Evolutionary conservation across 2,888 invertebrate species (phyloP), one percentile per base, ranked within the genome.

Genomic region (Xanthia icteritia): DNA sequence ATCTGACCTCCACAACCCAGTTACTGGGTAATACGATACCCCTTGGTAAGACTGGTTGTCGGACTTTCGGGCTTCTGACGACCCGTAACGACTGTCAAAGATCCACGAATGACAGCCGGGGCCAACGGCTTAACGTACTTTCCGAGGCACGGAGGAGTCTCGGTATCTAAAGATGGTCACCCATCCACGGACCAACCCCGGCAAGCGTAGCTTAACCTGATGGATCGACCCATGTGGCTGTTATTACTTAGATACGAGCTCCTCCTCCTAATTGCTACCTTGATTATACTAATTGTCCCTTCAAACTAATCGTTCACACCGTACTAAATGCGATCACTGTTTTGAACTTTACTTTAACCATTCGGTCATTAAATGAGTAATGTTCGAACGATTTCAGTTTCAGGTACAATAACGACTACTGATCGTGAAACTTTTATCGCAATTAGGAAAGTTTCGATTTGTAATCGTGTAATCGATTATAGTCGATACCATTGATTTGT

Each of bases 341-440:
- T 76, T 70, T 27, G 42, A 81, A 83, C 72, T 73, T 64, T 15
- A 56, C 68, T 61, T 42, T 23, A 54, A 84, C 23, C 54, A 63
- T 64, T 77, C n/a, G 31, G 8, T 27, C 65, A 72, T 75, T 72
- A 69, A 56, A 71, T 56, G 42, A 65, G 76, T 63, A 76, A 76
- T 81, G 61, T 72, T 81, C 31, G 13, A 81, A 5, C 39, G 70
- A 54, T 73, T 76, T 63, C 8, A 81, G 58, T 60, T 82, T 66
- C 36, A 58, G 51, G 51, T 73, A 58, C 56, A 76, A 60, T 56
- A 48, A 84, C 69, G 56, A 69, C 72, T 31, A 65, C 54, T 65
- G 54, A 74, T 81, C 58, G 54, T 63, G 0, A 63, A 82, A 80
- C 51, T 84, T 82, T 67, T 27, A 68, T 74, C 31, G 31, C 31